Conservation (phyloP, 1,140 invertebrate species). For the Pectinophora gossypiella region DNA sequence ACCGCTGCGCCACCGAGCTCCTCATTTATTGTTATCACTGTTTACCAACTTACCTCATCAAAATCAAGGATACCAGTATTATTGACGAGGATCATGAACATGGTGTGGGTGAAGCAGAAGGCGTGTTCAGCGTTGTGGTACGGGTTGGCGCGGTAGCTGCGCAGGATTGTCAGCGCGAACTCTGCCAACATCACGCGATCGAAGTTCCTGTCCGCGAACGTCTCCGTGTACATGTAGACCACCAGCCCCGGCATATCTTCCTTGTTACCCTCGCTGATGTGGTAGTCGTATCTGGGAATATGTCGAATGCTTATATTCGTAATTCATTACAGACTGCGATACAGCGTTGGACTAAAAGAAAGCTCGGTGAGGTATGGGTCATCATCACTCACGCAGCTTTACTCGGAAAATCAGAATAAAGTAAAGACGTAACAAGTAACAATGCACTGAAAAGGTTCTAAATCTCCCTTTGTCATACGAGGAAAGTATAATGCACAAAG, state of each 20-base stretch:
- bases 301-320: no score
- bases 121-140: constrained; percentile 79
- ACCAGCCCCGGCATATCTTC: constrained; percentile 68
- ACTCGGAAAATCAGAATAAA: no score
- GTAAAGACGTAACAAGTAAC: no score
- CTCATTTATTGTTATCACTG: no score
- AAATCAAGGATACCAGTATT: constrained; percentile 68
- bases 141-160: constrained; percentile 71
- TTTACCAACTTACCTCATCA: constrained; percentile 66
- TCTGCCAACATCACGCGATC: constrained; percentile 39
- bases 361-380: no score
- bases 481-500: no score
- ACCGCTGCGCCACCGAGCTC: no score
- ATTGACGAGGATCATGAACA: constrained; percentile 73
- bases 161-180: constrained; percentile 70
- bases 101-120: constrained; percentile 76
- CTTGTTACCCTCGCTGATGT: constrained; percentile 63
- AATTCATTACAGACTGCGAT: no score
- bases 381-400: no score
- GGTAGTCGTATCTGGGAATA: constrained; percentile 75
- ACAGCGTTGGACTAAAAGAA: no score
- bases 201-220: constrained; percentile 52
- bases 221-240: constrained; percentile 69
- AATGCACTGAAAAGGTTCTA: no score
- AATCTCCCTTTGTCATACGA: no score